Conservation (phyloP, 2,888 invertebrate genomes). For the Mythimna impura region DNA sequence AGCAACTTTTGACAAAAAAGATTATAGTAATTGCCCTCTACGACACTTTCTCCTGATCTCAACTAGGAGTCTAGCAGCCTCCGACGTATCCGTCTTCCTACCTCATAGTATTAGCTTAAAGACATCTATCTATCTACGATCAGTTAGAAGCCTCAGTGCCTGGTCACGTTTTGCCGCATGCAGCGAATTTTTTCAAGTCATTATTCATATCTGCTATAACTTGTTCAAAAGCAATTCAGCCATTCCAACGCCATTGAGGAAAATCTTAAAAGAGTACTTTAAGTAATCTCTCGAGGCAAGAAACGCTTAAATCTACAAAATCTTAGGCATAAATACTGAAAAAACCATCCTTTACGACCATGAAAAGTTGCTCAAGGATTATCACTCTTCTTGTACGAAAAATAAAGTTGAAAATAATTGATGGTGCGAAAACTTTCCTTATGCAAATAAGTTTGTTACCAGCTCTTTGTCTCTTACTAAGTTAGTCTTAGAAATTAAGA, state of each 20-base stretch:
- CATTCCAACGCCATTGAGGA: neutral
- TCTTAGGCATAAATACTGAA: conserved; percentile 46
- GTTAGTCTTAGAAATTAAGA: conserved; percentile 1
- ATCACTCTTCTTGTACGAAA: conserved; percentile 2
- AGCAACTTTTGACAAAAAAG: too few species aligned
- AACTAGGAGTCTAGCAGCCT: too few species aligned
- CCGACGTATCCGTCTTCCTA: too few species aligned
- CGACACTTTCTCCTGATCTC: too few species aligned
- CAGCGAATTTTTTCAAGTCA: too few species aligned
- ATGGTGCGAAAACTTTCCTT: neutral
- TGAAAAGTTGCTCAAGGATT: conserved; percentile 25
- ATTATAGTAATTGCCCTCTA: too few species aligned
- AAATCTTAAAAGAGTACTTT: conserved; percentile 15
- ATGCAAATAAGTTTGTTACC: conserved; percentile 44
- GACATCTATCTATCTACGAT: too few species aligned
- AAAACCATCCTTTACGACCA: conserved; percentile 49
- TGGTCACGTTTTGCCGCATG: too few species aligned
- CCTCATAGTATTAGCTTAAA: too few species aligned
- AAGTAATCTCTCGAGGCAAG: conserved; percentile 16
- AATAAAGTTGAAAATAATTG: conserved; percentile 31
- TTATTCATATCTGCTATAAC: neutral
- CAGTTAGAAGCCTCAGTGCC: too few species aligned
- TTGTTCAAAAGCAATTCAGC: neutral
- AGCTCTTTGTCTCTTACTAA: conserved; percentile 47
- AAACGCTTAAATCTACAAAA: conserved; percentile 53